A percentile compares a stretch with the other conserved stretches of the same genome.
phyloP scores from a whole-genome alignment of 2,797 vertebrate species.

The Bufotes viridis region DNA sequence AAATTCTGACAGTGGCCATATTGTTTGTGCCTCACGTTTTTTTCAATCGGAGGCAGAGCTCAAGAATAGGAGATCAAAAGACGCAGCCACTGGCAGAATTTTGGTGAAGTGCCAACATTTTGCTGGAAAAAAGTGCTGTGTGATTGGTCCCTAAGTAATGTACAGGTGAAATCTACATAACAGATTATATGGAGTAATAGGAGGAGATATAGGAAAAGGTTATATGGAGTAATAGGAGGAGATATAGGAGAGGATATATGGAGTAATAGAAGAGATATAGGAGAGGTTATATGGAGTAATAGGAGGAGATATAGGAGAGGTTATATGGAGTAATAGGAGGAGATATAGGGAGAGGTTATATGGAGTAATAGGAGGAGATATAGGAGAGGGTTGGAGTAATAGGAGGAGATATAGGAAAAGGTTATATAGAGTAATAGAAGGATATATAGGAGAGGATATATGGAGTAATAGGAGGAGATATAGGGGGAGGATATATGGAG shows the following conservation, averaged over 20 bases:
- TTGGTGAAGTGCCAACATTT: too few species aligned
- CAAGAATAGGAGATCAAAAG: too few species aligned
- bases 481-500: too few species aligned
- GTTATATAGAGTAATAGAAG: neutral
- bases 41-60: too few species aligned
- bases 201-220: neutral
- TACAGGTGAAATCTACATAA: too few species aligned
- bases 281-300: neutral
- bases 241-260: neutral
- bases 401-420: neutral
- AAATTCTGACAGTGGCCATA: too few species aligned
- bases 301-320: neutral
- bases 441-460: neutral
- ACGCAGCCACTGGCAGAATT: too few species aligned
- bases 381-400: neutral
- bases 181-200: neutral
- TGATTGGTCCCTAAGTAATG: too few species aligned
- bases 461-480: neutral
- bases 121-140: too few species aligned
- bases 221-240: slow-evolving; percentile 2
- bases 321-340: neutral
- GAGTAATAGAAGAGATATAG: neutral
- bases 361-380: neutral
- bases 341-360: too few species aligned
- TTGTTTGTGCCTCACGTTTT: too few species aligned